phyloP scores from a whole-genome alignment of 2,888 invertebrate species.

The Alcis repandata region DNA sequence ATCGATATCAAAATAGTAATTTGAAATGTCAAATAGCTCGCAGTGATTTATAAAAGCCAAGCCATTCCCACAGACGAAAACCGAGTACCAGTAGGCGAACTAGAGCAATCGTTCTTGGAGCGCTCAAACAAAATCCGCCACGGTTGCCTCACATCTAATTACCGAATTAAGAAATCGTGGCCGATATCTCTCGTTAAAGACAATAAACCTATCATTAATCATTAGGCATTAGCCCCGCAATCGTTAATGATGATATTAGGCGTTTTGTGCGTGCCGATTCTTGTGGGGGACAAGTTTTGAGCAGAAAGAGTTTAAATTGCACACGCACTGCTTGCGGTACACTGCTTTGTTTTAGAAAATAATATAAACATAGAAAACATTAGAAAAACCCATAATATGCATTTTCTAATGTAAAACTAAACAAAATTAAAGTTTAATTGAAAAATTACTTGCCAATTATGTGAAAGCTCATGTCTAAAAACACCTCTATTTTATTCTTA shows the following conservation, averaged over 20 bases:
- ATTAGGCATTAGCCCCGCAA: conserved; percentile 76
- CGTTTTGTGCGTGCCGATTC: conserved; percentile 68
- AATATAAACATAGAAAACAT: no score
- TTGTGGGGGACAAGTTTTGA: conserved; percentile 48
- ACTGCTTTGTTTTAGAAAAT: no score
- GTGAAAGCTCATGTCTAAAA: no score
- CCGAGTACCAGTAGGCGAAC: conserved; percentile 18
- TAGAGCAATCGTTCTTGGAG: conserved; percentile 48
- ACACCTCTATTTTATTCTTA: no score
- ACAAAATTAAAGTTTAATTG: no score
- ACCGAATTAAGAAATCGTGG: conserved; percentile 84
- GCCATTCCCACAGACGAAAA: conserved; percentile 22
- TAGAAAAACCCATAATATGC: no score
- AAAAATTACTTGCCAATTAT: no score
- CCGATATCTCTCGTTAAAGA: conserved; percentile 77
- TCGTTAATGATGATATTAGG: conserved; percentile 83
- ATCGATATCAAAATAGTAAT: not conserved
- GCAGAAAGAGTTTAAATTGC: conserved; percentile 17
- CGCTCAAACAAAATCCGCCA: conserved; percentile 62
- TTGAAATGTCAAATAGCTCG: not conserved
- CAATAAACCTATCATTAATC: conserved; percentile 84
- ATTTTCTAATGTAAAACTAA: no score
- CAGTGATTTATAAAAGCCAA: conserved; percentile 5
- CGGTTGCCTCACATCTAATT: conserved; percentile 78
- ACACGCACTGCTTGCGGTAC: no score